Evolutionary conservation across 2,888 invertebrate species (phyloP).

Genomic region (Thelaira solivaga): DNA sequence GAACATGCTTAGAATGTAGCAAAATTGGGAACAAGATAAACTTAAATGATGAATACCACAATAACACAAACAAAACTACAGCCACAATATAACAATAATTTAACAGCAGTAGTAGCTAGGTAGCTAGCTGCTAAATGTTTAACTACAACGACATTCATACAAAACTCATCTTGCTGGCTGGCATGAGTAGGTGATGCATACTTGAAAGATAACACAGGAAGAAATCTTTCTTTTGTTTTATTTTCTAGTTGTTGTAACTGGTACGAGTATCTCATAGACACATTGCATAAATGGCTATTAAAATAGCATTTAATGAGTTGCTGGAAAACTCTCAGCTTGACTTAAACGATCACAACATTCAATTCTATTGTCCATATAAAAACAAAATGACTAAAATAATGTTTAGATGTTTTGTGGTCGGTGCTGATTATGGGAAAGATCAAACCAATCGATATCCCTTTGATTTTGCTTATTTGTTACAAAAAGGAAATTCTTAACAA

Average conservation of each 20-base stretch:
- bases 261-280: conserved; percentile 30
- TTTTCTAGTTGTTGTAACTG: conserved; percentile 28
- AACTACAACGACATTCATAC: too few relatives aligned
- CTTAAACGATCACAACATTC: conserved; percentile 48
- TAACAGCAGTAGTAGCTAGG: conserved; percentile 50
- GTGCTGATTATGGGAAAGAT: conserved; percentile 36
- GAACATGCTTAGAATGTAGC: conserved; percentile 13
- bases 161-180: not conserved
- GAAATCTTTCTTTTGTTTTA: conserved; percentile 47
- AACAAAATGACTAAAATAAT: conserved; percentile 46
- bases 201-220: conserved; percentile 66
- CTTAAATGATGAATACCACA: conserved; percentile 48
- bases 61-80: conserved; percentile 7
- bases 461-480: conserved; percentile 24
- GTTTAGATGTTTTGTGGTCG: conserved; percentile 56
- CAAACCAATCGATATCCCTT: conserved; percentile 52
- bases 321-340: conserved; percentile 70
- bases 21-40: conserved; percentile 49
- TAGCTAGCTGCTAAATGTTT: conserved; percentile 2
- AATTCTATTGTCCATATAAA: conserved; percentile 39
- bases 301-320: conserved; percentile 74
- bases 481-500: conserved; percentile 16
- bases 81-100: conserved; percentile 3
- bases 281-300: conserved; percentile 67
- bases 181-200: conserved; percentile 61